These are phyloP conservation scores for Haemorhous mexicanus DNA, from an alignment of 2,113 vertebrate genomes.

Conservation along the genomic window DNA sequence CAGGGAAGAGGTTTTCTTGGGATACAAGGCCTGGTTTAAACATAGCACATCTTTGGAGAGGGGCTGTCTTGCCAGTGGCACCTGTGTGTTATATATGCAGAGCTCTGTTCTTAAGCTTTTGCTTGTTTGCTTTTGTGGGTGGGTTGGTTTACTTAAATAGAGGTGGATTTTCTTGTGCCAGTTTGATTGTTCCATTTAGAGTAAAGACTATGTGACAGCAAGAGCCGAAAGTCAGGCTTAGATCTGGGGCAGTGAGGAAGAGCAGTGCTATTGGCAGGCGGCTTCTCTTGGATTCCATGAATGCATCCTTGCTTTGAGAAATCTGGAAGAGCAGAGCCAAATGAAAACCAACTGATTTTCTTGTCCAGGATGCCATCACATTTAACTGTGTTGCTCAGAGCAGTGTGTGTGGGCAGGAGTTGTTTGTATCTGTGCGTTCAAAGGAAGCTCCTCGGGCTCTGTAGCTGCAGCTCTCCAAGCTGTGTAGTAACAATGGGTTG, in stretches of 20 bases:
- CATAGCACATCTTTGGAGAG: no score
- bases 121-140: neutral
- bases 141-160: neutral
- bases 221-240: neutral
- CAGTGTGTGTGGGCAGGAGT: neutral
- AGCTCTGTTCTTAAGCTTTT: neutral
- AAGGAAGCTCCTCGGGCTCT: neutral
- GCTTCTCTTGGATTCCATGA: neutral
- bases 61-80: neutral
- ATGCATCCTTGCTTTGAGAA: neutral
- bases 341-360: neutral
- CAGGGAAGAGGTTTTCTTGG: neutral
- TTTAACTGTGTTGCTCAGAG: neutral
- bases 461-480: neutral
- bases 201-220: neutral
- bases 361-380: neutral
- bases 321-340: neutral
- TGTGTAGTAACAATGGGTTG: neutral
- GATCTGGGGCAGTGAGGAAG: neutral
- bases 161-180: neutral
- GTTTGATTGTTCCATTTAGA: neutral
- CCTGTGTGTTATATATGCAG: fast-evolving
- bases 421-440: neutral
- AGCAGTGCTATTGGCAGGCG: neutral
- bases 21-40: neutral